Evolutionary conservation across 2,113 vertebrate species (phyloP), one percentile per base, ranked within the genome.

Genomic region (Archocentrus centrarchus): DNA sequence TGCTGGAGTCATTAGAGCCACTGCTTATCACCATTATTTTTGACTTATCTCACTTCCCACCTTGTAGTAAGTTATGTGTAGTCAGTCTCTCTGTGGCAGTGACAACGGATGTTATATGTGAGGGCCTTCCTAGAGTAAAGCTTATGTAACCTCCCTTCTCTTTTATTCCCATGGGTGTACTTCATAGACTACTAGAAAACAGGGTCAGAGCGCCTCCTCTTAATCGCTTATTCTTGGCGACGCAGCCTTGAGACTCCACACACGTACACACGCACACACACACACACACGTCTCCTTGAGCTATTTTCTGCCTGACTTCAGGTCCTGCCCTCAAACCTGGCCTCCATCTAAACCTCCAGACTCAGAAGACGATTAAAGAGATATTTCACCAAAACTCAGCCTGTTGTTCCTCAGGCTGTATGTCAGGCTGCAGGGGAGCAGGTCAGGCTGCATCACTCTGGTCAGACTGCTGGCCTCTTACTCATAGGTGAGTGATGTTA

Each of bases 201-300:
- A 18, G 81, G 90, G 90, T 93, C 88, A 91, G 84, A 78, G 39
- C 80, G 60, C 85, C 82, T 90, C 77, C 62, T 66, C 63, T 83
- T 92, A 92, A 93, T 89, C 77, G 30, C 81, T 81, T 85, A 39
- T 88, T 88, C 85, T 75, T 81, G 86, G 80, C 41, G 27, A 81
- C 75, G 86, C 62, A 61, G 78, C 77, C 76, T 75, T 81, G 75
- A 86, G 37, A 86, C 47, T 18, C 30, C 81, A 30, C 77, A 62
- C 77, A 76, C 77, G 59, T 73, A 70, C 81, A 24, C 77, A 59
- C 77, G 70, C 81, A 30, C 75, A 59, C 77, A 76, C 81, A 30
- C 75, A 82, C 81, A 61, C 30, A 35, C 82, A 10, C 6, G 30
- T 79, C 81, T 75, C 77, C 58, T 63, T 75, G 76, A 88, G 84